Conservation (phyloP, 2,888 invertebrate genomes). For the Entomobrya proxima region DNA sequence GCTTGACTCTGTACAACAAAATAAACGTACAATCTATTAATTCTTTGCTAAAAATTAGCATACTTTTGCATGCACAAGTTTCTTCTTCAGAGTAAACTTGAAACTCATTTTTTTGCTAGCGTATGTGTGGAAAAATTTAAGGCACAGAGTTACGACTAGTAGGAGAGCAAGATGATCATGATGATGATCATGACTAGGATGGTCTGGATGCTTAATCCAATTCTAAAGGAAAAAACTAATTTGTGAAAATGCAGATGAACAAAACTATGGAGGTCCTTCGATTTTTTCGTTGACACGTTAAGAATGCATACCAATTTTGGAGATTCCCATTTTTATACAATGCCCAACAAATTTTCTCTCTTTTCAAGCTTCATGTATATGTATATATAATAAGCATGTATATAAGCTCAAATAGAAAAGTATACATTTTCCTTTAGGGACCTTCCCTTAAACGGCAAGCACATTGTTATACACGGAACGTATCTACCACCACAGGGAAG, state of each 20-base stretch:
- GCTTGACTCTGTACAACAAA: not conserved
- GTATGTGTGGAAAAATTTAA: not conserved
- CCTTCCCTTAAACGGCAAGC: too few relatives aligned
- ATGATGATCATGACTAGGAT: not conserved
- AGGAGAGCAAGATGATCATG: not conserved
- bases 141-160: not conserved
- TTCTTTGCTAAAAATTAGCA: constrained; percentile 1
- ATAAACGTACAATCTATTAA: constrained; percentile 18
- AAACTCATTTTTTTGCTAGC: not conserved
- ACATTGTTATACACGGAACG: too few relatives aligned
- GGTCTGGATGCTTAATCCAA: not conserved
- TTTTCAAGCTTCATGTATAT: too few relatives aligned
- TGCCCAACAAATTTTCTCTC: too few relatives aligned
- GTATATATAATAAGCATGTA: too few relatives aligned
- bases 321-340: too few relatives aligned
- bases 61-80: not conserved
- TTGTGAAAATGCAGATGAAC: constrained; percentile 1
- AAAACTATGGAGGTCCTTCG: not conserved
- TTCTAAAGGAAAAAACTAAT: constrained; percentile 17
- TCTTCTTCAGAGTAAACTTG: too few relatives aligned
- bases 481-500: too few relatives aligned
- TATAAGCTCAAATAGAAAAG: too few relatives aligned
- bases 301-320: too few relatives aligned
- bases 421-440: too few relatives aligned
- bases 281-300: too few relatives aligned